These are phyloP conservation scores for Choloepus didactylus DNA, from an alignment of 2,797 vertebrate genomes.

Conservation along the genomic window DNA sequence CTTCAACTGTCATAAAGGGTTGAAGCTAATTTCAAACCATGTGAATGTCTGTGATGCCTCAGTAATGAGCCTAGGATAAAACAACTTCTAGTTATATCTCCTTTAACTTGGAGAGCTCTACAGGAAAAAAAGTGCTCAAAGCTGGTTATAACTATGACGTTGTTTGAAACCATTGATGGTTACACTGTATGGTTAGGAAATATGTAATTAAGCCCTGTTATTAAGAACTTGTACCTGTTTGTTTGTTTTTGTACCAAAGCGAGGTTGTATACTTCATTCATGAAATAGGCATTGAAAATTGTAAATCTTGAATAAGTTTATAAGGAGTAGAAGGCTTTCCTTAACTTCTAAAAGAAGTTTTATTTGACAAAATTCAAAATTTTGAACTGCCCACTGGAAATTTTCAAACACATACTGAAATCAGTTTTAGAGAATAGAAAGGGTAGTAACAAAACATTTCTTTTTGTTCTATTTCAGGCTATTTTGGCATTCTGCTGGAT, in stretches of 20 bases:
- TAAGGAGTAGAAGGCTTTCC: not conserved
- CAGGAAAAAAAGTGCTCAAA: not conserved
- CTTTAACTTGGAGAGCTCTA: not conserved
- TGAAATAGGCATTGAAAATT: conserved; percentile 28
- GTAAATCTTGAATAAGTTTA: not conserved
- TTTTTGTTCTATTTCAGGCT: conserved; percentile 87
- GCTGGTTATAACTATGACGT: not conserved
- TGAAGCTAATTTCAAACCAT: conserved; percentile 51
- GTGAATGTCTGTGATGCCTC: not conserved
- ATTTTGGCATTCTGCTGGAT: conserved; percentile 98
- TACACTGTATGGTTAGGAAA: not conserved
- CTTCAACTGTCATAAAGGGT: conserved; percentile 3
- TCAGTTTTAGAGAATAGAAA: not conserved
- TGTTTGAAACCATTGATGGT: not conserved
- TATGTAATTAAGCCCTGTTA: not conserved
- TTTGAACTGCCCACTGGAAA: not conserved
- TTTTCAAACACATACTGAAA: not conserved
- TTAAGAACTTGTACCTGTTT: not conserved
- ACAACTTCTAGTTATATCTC: not conserved
- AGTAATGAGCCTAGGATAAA: not conserved
- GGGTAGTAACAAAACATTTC: not conserved
- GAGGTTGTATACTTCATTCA: not conserved
- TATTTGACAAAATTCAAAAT: not conserved
- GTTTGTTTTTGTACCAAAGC: not conserved
- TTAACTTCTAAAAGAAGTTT: not conserved